Conservation (phyloP, 2,888 invertebrate species). For the Latheticus oryzae region DNA sequence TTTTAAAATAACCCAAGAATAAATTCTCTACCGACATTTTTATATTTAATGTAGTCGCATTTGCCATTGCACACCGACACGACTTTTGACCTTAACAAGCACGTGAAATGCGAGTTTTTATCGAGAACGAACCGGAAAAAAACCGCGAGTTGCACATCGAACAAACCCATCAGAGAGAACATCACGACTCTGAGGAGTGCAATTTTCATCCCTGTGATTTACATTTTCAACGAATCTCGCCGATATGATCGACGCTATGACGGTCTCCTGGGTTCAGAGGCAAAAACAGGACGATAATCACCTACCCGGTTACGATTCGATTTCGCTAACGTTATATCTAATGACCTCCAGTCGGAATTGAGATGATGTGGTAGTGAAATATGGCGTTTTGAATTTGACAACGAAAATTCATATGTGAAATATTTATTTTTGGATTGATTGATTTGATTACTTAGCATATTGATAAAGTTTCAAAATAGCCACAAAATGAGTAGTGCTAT, state of each 20-base stretch:
- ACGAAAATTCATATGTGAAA: no score
- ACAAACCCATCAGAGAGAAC: constrained; percentile 8
- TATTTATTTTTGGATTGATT: no score
- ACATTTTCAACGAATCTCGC: constrained; percentile 36
- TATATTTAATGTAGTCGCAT: neutral
- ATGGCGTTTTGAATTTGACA: constrained; percentile 30
- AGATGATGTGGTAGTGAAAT: constrained; percentile 22
- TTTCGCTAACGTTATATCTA: constrained; percentile 30
- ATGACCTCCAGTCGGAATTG: constrained; percentile 36
- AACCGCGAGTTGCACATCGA: neutral
- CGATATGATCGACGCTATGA: constrained; percentile 40
- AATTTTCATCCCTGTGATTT: constrained; percentile 37
- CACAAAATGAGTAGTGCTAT: no score
- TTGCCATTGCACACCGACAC: neutral
- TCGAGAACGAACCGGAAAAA: constrained; percentile 12
- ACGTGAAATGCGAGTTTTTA: constrained; percentile 2
- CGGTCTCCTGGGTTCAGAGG: constrained; percentile 35
- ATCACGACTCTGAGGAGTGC: constrained; percentile 28
- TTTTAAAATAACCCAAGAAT: constrained; percentile 3
- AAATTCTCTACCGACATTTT: neutral
- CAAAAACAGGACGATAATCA: constrained; percentile 39
- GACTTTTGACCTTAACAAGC: neutral
- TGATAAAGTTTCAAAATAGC: no score
- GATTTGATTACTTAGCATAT: no score
- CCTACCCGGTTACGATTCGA: constrained; percentile 34